Conservation (phyloP, 2,888 invertebrate species). For the Eupithecia vulgata region DNA sequence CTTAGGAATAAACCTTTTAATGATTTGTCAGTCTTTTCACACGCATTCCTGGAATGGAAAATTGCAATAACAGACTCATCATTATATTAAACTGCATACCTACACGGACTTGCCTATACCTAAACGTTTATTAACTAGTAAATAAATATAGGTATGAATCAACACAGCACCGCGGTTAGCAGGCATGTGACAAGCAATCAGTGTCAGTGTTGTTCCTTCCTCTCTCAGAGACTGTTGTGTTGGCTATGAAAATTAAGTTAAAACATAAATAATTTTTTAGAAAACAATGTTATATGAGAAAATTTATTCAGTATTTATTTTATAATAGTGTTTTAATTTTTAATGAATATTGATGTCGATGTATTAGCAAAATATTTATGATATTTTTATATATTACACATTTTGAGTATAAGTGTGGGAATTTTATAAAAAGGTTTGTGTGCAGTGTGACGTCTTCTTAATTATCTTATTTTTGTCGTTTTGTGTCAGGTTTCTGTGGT, state of each 20-base stretch:
- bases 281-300: not conserved
- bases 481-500: not conserved
- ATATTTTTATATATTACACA: not conserved
- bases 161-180: not conserved
- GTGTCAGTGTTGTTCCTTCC: not conserved
- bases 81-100: not conserved
- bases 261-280: not conserved
- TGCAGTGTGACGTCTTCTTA: not conserved
- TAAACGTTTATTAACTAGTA: not conserved
- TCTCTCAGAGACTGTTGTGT: not conserved
- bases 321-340: not conserved
- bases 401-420: not conserved
- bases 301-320: not conserved
- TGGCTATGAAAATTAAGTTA: not conserved
- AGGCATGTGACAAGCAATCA: constrained; percentile 19
- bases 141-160: constrained; percentile 3
- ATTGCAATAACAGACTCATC: not conserved
- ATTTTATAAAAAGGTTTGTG: not conserved
- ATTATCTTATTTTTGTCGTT: not conserved
- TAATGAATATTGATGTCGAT: not conserved
- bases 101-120: not conserved
- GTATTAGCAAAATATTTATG: not conserved
- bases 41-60: not conserved
- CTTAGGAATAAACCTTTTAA: not conserved
- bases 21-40: not conserved